Evolutionary conservation across 2,888 invertebrate species (phyloP).

Genomic region (Acrobeloides nanus): DNA sequence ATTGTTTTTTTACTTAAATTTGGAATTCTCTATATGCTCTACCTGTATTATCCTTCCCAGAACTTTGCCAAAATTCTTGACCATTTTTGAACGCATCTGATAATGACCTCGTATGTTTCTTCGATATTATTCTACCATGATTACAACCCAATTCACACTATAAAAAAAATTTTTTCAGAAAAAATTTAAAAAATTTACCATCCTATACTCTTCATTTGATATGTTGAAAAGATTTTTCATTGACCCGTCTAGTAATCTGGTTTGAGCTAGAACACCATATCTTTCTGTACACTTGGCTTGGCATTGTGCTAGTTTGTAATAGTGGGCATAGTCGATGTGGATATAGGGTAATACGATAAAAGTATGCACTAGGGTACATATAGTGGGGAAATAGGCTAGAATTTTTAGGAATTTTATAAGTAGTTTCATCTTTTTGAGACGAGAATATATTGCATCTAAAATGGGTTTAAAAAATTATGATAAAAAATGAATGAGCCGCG

Average conservation of each 20-base stretch:
- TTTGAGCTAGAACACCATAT: slow-evolving; percentile 26
- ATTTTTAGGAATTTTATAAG: too few relatives aligned
- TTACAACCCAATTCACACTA: slow-evolving; percentile 37
- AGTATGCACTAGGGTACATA: too few relatives aligned
- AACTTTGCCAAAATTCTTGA: slow-evolving; percentile 18
- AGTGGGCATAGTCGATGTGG: slow-evolving; percentile 48
- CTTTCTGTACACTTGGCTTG: slow-evolving; percentile 49
- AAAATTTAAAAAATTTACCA: slow-evolving; percentile 12
- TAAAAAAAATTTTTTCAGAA: slow-evolving; percentile 2
- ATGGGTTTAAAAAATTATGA: too few relatives aligned
- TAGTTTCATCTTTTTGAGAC: too few relatives aligned
- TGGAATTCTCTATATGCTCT: too few relatives aligned
- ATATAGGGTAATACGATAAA: slow-evolving; percentile 49
- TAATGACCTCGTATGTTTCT: slow-evolving; percentile 15
- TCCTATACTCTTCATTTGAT: slow-evolving; percentile 18
- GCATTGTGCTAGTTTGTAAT: slow-evolving; percentile 44
- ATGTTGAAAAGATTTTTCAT: slow-evolving; percentile 29
- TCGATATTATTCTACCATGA: slow-evolving; percentile 23
- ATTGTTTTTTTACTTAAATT: too few relatives aligned
- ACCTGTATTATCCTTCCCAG: too few relatives aligned
- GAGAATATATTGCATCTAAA: too few relatives aligned
- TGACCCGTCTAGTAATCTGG: slow-evolving; percentile 21
- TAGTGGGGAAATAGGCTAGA: too few relatives aligned
- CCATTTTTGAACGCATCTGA: slow-evolving; percentile 21
- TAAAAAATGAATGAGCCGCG: too few relatives aligned